Conservation (phyloP, 2,888 invertebrate genomes). For the Heliothis peltigera region DNA sequence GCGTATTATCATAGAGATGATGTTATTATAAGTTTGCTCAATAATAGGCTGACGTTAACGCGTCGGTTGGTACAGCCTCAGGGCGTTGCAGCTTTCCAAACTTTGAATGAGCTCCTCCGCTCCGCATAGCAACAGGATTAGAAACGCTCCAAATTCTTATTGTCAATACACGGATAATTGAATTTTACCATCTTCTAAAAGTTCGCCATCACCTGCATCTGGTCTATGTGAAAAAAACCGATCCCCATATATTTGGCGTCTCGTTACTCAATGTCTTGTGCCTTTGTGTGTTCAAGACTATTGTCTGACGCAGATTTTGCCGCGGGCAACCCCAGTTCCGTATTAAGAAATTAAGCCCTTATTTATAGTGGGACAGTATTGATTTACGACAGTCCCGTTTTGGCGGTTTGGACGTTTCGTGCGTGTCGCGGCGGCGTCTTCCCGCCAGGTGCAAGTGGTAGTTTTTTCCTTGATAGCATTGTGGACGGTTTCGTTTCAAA, state of each 20-base stretch:
- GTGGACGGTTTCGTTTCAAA: slow-evolving; percentile 79
- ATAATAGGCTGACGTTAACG: slow-evolving; percentile 51
- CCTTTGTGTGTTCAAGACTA: slow-evolving; percentile 75
- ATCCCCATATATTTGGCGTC: slow-evolving; percentile 83
- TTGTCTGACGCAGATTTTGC: slow-evolving; percentile 75
- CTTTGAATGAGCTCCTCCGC: slow-evolving; percentile 59
- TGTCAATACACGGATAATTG: slow-evolving; percentile 86
- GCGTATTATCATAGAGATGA: slow-evolving; percentile 56
- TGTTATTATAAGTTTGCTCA: slow-evolving; percentile 55
- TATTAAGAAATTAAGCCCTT: slow-evolving; percentile 82
- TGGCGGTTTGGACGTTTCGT: slow-evolving; percentile 74
- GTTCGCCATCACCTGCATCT: slow-evolving; percentile 84
- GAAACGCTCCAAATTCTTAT: slow-evolving; percentile 76
- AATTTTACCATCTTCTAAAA: slow-evolving; percentile 83
- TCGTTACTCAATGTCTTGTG: slow-evolving; percentile 87
- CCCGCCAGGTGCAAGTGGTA: slow-evolving; percentile 83
- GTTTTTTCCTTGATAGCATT: slow-evolving; percentile 77
- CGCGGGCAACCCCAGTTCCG: slow-evolving; percentile 69
- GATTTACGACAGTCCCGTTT: slow-evolving; percentile 75
- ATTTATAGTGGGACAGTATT: slow-evolving; percentile 79
- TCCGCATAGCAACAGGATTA: slow-evolving; percentile 76
- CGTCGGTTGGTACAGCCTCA: slow-evolving; percentile 46
- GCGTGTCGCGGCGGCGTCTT: slow-evolving; percentile 68
- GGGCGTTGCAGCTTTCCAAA: slow-evolving; percentile 58
- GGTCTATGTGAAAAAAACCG: slow-evolving; percentile 75